These are phyloP conservation scores for Drosophila pseudotalamancana DNA, from an alignment of 2,888 invertebrate species.

Conservation along the genomic window DNA sequence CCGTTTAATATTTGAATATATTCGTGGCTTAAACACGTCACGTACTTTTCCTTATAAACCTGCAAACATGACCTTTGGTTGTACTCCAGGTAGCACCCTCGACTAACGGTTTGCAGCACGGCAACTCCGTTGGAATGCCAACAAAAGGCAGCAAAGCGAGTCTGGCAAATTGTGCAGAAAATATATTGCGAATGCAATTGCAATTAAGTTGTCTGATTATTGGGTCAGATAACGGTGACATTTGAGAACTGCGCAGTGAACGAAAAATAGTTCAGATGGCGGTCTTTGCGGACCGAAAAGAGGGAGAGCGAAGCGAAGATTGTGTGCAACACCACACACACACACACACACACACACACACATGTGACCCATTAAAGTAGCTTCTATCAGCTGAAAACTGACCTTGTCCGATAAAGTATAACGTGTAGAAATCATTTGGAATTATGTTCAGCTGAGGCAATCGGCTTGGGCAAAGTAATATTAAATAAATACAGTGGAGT, in stretches of 20 bases:
- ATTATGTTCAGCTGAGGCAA: not conserved
- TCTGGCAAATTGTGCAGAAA: conserved; percentile 36
- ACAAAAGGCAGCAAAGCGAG: conserved; percentile 22
- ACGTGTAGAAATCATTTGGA: not conserved
- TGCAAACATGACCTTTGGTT: no score
- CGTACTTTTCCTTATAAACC: no score
- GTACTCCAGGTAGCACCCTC: no score
- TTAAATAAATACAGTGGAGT: no score
- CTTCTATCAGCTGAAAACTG: conserved; percentile 31
- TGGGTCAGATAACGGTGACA: conserved; percentile 73
- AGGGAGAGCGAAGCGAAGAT: not conserved
- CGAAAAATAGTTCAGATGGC: conserved; percentile 3
- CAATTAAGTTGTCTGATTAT: conserved; percentile 80
- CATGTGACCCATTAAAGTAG: conserved; percentile 20
- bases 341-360: conserved; percentile 4
- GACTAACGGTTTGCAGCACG: not conserved
- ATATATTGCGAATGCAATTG: conserved; percentile 66
- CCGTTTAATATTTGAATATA: no score
- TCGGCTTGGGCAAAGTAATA: not conserved
- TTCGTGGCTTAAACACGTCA: no score
- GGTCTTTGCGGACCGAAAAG: not conserved
- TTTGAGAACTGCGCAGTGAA: conserved; percentile 62
- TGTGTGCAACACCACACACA: not conserved
- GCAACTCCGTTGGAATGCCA: conserved; percentile 2
- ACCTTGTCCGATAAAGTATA: conserved; percentile 30